Conservation (phyloP, 2,797 vertebrate species). For the Phalanger gymnotis region DNA sequence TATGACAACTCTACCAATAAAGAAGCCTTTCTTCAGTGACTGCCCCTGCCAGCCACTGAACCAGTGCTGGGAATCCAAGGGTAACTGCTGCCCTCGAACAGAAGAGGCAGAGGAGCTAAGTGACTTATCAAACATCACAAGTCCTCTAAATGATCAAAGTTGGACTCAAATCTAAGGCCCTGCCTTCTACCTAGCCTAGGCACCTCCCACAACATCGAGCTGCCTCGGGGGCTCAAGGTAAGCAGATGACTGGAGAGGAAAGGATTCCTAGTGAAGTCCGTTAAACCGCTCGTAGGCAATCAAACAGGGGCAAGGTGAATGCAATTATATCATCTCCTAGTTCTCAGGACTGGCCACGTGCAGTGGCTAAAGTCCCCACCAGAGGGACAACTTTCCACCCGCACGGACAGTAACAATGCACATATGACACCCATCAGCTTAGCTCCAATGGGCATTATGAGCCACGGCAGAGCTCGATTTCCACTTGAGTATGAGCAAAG, state of each 20-base stretch:
- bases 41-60: not conserved
- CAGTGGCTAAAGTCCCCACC: not conserved
- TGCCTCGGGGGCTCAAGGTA: not conserved
- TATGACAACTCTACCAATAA: not conserved
- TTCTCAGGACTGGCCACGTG: not conserved
- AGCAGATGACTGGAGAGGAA: not conserved
- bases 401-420: not conserved
- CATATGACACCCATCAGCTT: not conserved
- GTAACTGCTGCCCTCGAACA: not conserved
- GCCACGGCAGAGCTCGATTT: not conserved
- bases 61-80: not conserved
- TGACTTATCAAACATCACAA: not conserved
- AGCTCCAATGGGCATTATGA: not conserved
- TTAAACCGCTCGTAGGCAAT: not conserved
- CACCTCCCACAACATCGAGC: not conserved
- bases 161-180: not conserved
- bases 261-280: not conserved
- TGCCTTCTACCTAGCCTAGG: not conserved
- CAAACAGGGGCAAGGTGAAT: not conserved
- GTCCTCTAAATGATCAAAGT: not conserved
- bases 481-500: not conserved
- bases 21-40: not conserved
- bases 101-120: not conserved
- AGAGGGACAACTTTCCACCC: not conserved
- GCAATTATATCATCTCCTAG: not conserved